Base-by-base conservation (phyloP, 2,888 invertebrate species). In the Resseliella maxima region DNA sequence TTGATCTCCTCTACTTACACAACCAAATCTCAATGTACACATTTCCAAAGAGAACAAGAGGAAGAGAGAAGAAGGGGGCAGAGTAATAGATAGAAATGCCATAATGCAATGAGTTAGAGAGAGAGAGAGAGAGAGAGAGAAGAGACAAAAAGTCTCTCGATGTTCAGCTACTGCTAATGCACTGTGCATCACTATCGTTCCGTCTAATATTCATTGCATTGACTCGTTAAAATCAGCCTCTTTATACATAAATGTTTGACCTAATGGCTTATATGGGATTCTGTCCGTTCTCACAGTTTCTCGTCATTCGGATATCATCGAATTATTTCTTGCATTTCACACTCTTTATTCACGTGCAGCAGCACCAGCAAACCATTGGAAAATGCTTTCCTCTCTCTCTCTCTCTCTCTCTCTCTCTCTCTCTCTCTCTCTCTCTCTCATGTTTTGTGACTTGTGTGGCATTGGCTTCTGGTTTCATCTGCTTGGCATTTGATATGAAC, bases 221-320 rank as follows among this genome's bases (percentile, higher is more conserved):
- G 72, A 72, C 72, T 72, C 3, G 72, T 72, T 35, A 35, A 72
- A 72, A 31, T 72, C 18, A 15, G 59, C 59, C 46, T 50, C 18
- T 72, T 72, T 72, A 2, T 72, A 31, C 72, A 72, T 72, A 27
- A n/a, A 72, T 72, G 72, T 72, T 72, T 72, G 72, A 72, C 72
- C 72, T 72, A 72, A 72, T 72, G 72, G 72, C 72, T 72, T 72
- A 72, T 72, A 72, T 72, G 72, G 72, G 31, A 31, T 31, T 72
- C 72, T 10, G 24, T 59, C 27, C 24, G 59, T 24, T 24, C n/a
- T 59, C 59, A 59, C 3, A 59, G 59, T 59, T 72, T 15, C 35
- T 41, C 41, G 41, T 41, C 41, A 41, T 41, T 41, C 12, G 6
- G 41, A 12, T 41, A 41, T 41, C 59, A 59, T 27, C 3, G 27